Evolutionary conservation across 2,888 invertebrate genomes (phyloP), one percentile per base, ranked within the genome.

Genomic region (Lutraria lutraria): DNA sequence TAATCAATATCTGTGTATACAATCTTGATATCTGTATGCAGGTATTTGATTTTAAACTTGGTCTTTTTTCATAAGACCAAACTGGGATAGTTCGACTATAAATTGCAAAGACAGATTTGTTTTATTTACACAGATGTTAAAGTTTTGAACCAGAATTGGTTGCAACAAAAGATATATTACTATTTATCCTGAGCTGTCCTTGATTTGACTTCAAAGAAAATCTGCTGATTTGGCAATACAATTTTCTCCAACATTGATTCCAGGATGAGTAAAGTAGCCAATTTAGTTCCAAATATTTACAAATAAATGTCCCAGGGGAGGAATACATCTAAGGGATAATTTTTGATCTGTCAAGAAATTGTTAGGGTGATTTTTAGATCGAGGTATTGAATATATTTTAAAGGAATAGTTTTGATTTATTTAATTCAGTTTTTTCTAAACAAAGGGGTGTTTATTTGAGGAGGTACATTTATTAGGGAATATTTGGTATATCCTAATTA

Each of bases 191-290:
- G 4, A 43, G 2, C 43, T 43, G 43, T 2, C 63, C 25, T 25
- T 25, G 63, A 25, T n/a, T 21, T n/a, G 21, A 10, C 63, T 25
- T 21, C n/a, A n/a, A n/a, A 25, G 63, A 12, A 25, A 60, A 68
- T 25, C 12, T 68, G 63, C 63, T 68, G 25, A 68, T 68, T 25
- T 25, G 25, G 63, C 63, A 68, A 68, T 68, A 68, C n/a, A 68
- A 25, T 68, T 25, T 68, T 68, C n/a, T 68, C 63, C 63, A 43
- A 43, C 25, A 68, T 68, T 68, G 63, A 68, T 25, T 68, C 63
- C 63, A 13, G 25, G 63, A 68, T 68, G 25, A 68, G 25, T 68
- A 6, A 68, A 68, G 63, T 25, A 8, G 25, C 25, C 25, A 12
- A 68, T 68, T 68, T 68, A 68, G 63, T 68, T 4, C 43, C 43